Percentiles rank a stretch among this genome's conserved stretches.
phyloP scores from a whole-genome alignment of 2,888 invertebrate species.

The Bursaphelenchus okinawaensis region DNA sequence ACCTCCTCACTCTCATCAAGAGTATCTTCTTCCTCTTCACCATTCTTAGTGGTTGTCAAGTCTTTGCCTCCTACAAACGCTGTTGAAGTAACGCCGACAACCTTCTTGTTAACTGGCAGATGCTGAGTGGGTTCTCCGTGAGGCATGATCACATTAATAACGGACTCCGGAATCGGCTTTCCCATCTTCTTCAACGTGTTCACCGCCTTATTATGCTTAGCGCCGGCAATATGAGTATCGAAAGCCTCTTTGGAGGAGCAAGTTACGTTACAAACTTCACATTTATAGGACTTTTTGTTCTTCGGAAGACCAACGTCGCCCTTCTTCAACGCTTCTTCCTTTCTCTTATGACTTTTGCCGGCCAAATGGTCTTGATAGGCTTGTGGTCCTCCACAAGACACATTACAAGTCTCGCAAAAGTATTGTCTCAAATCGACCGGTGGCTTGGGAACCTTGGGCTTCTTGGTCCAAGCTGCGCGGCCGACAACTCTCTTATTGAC shows the following conservation, averaged over 20 bases:
- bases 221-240: slow-evolving; percentile 84
- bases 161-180: slow-evolving; percentile 76
- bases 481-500: not conserved
- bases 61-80: slow-evolving; percentile 67
- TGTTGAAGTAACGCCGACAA: slow-evolving; percentile 2
- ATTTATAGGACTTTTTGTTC: slow-evolving; percentile 69
- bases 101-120: slow-evolving; percentile 8
- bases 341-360: slow-evolving; percentile 97
- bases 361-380: slow-evolving; percentile 92
- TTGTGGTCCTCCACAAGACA: slow-evolving; percentile 58
- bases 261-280: slow-evolving; percentile 94
- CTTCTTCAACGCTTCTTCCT: slow-evolving; percentile 67
- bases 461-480: not conserved
- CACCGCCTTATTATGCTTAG: slow-evolving; percentile 82
- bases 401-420: slow-evolving; percentile 89
- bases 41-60: slow-evolving; percentile 35
- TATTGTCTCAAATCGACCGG: slow-evolving; percentile 10
- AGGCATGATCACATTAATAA: slow-evolving; percentile 68
- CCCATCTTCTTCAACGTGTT: slow-evolving; percentile 92
- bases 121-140: slow-evolving; percentile 71
- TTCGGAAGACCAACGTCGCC: slow-evolving; percentile 58
- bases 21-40: slow-evolving; percentile 2
- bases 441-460: slow-evolving; percentile 2
- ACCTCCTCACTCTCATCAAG: slow-evolving; percentile 60
- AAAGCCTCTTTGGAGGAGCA: slow-evolving; percentile 98